A percentile compares a stretch with the other conserved stretches of the same genome.
phyloP scores from a whole-genome alignment of 2,797 vertebrate species.

The Takifugu rubripes region DNA sequence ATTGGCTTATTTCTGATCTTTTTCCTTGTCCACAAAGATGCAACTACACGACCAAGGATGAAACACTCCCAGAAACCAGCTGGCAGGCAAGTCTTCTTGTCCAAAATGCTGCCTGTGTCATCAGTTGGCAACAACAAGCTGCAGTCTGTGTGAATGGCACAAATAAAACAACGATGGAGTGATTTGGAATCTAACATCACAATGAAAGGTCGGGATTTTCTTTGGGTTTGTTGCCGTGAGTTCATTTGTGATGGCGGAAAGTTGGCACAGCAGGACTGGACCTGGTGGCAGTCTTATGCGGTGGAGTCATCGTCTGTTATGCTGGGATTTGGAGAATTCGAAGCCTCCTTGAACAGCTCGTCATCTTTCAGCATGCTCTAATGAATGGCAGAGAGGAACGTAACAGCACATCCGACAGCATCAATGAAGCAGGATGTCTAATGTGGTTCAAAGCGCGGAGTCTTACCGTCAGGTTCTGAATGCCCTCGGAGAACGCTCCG shows the following conservation, averaged over 20 bases:
- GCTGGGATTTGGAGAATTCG: conserved; percentile 85
- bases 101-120: conserved; percentile 43
- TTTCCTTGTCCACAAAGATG: conserved; percentile 32
- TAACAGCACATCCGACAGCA: background rate
- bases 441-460: background rate
- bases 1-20: conserved; percentile 37
- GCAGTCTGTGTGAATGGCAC: conserved; percentile 20
- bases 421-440: background rate
- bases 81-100: conserved; percentile 71
- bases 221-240: conserved; percentile 26
- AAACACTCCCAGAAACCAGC: conserved; percentile 82
- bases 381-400: conserved; percentile 1
- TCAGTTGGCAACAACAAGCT: conserved; percentile 34
- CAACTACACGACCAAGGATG: conserved; percentile 35
- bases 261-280: conserved; percentile 64
- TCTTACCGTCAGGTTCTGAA: conserved; percentile 96
- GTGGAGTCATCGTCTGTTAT: conserved; percentile 91
- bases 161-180: conserved; percentile 26
- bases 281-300: conserved; percentile 73
- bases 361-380: conserved; percentile 99
- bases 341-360: conserved; percentile 89
- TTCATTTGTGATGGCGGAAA: conserved; percentile 28
- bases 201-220: conserved; percentile 23
- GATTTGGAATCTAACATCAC: conserved; percentile 47
- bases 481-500: conserved; percentile 95